Evolutionary conservation across 2,888 invertebrate species (phyloP), one percentile per base, ranked within the genome.

Genomic region (Gymnocheta viridis): DNA sequence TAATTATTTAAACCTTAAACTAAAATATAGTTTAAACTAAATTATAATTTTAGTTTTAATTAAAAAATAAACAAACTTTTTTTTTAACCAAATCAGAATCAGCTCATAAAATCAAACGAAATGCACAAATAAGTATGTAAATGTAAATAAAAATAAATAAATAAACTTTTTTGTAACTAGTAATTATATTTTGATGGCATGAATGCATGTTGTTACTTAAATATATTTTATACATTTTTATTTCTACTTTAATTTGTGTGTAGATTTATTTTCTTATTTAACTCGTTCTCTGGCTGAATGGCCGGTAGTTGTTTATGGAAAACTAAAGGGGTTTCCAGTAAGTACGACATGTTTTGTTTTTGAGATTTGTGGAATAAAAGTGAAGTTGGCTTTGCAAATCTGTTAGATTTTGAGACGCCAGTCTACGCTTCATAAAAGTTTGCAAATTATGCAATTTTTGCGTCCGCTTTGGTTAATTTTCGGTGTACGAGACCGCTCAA

Each of bases 181-280:
- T 76, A 76, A 76, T 62, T 70, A 64, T 54, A 24, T 47, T 44
- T 32, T 47, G 35, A 62, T 64, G 51, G 54, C 54, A 64, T 79
- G 49, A 60, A 77, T 79, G 79, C 79, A 72, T 72, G 35, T 66
- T 72, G 35, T 66, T 56, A 35, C 56, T 62, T 60, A 47, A 67
- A 27, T 67, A 67, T 38, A 49, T 60, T n/a, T 60, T 7, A 19
- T 58, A 19, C 62, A 17, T 77, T 38, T 44, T 60, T 51, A 69
- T 60, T 51, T 1, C 29, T 24, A 10, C 54, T 64, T 79, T 62
- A 62, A 27, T 32, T 27, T 6, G 49, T 35, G 27, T 56, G 29
- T 19, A 29, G 29, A 47, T 51, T 44, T 44, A 32, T 51, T 78
- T 44, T 66, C n/a, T 51, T 47, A 56, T 44, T 76, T 56, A 67